phyloP scores from a whole-genome alignment of 2,888 invertebrate genomes.

The Hydroisotoma schaefferi region DNA sequence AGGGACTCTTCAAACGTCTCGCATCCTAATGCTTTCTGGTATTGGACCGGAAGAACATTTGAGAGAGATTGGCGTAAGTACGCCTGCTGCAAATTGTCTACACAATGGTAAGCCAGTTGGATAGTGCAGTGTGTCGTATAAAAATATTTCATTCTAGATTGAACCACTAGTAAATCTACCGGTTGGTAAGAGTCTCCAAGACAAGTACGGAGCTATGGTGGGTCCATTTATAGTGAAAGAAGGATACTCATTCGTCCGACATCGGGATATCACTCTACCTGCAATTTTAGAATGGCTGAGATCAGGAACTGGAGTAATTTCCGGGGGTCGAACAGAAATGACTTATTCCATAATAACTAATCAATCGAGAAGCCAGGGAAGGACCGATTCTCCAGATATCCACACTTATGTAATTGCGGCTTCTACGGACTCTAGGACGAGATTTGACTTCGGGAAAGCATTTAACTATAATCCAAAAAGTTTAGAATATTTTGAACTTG shows the following conservation, averaged over 20 bases:
- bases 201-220: conserved; percentile 25
- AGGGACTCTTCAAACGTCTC: conserved; percentile 14
- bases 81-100: neutral
- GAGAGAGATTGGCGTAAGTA: conserved; percentile 13
- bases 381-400: conserved; percentile 16
- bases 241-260: conserved; percentile 15
- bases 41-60: conserved; percentile 20
- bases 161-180: conserved; percentile 17
- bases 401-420: conserved; percentile 25
- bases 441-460: conserved; percentile 15
- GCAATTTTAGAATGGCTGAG: conserved; percentile 8
- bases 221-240: conserved; percentile 27
- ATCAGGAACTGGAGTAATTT: conserved; percentile 8
- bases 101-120: neutral
- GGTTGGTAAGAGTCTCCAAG: conserved; percentile 26
- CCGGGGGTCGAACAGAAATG: conserved; percentile 17
- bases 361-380: conserved; percentile 2
- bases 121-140: neutral
- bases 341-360: conserved; percentile 12
- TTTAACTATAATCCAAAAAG: conserved; percentile 19
- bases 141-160: conserved; percentile 14
- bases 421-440: conserved; percentile 17
- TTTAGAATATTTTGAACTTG: conserved; percentile 13
- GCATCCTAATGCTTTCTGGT: conserved; percentile 17
- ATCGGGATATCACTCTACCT: conserved; percentile 7